Evolutionary conservation across 1,140 invertebrate genomes (phyloP).

Genomic region (Brachionus manjavacas): DNA sequence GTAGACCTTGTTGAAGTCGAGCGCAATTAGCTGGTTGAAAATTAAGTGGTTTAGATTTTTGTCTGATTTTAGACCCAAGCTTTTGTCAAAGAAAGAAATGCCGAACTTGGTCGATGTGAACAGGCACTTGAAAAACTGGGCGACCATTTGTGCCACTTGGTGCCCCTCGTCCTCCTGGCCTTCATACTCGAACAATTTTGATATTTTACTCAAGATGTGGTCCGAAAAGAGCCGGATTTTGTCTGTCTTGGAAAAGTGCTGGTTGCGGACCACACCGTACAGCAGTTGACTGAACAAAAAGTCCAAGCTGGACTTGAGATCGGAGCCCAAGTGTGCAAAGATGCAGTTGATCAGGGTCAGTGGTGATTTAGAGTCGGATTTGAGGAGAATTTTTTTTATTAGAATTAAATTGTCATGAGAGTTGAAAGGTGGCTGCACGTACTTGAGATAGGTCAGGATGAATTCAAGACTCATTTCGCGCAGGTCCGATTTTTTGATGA

Average conservation of each 20-base stretch:
- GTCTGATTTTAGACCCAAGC: neutral
- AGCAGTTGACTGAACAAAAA: neutral
- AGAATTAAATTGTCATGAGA: neutral
- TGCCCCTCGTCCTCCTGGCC: neutral
- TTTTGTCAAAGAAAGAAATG: slow-evolving; percentile 26
- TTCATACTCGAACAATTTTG: slow-evolving; percentile 4
- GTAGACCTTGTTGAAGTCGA: neutral
- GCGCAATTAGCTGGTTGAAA: neutral
- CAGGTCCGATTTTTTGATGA: slow-evolving; percentile 23
- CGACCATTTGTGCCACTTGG: neutral
- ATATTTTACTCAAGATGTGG: neutral
- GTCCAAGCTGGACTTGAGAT: neutral
- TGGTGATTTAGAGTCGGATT: neutral
- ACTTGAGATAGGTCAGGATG: neutral
- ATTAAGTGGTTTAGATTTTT: slow-evolving; percentile 36
- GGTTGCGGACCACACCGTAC: neutral
- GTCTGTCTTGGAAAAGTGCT: neutral
- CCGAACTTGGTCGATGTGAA: slow-evolving; percentile 12
- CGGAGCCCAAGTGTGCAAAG: neutral
- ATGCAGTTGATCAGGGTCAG: neutral
- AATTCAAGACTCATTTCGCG: slow-evolving; percentile 33
- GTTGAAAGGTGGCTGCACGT: slow-evolving; percentile 9
- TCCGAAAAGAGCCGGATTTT: slow-evolving; percentile 18
- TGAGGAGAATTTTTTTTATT: neutral
- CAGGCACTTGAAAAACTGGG: slow-evolving; percentile 14